Evolutionary conservation across 1,140 invertebrate species (phyloP), one percentile per base, ranked within the genome.

Genomic region (Drosophila orena): DNA sequence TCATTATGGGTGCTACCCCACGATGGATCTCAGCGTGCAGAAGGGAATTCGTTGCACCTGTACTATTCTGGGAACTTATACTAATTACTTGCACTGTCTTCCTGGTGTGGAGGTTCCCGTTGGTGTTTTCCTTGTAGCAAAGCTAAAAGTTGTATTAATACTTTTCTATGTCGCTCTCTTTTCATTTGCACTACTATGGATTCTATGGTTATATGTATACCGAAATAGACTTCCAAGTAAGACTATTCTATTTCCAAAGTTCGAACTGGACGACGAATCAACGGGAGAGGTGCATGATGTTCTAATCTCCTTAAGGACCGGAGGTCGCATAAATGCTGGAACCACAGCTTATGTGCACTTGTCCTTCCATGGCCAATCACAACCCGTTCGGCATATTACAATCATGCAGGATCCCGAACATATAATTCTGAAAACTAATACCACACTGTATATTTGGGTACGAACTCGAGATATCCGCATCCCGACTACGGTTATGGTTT

Each of bases 381-480:
- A 3, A 15, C 30, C 42, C 53, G 37, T 12, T 50, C 53, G 54
- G 7, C n/a, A 11, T 5, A 43, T 86, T 1, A 68, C 17, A 6
- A 11, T 85, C 0, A 43, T 38, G 14, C 81, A 85, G 56, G 69
- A 85, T 49, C 81, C 81, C 1, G 40, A 59, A 5, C 24, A 43
- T 12, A 75, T 52, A 1, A 4, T 42, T 11, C 15, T 85, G 2
- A 40, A 10, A 2, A 15, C 27, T 0, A 86, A 85, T 14, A 64
- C 69, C 17, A 78, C 69, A 0, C 34, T 78, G 1, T 43, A 56
- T 4, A 14, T 85, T 7, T 81, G 64, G 69, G 40, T 85, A 14
- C 64, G 69, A 1, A 60, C 81, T 0, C 60, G 77, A 0, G 64
- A 81, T 8, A 75, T 85, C 15, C 77, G 81, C 3, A 27, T 85